These are phyloP conservation scores for Antedon mediterranea DNA, from an alignment of 53 echinoderm and acorn worm species.

Conservation along the genomic window DNA sequence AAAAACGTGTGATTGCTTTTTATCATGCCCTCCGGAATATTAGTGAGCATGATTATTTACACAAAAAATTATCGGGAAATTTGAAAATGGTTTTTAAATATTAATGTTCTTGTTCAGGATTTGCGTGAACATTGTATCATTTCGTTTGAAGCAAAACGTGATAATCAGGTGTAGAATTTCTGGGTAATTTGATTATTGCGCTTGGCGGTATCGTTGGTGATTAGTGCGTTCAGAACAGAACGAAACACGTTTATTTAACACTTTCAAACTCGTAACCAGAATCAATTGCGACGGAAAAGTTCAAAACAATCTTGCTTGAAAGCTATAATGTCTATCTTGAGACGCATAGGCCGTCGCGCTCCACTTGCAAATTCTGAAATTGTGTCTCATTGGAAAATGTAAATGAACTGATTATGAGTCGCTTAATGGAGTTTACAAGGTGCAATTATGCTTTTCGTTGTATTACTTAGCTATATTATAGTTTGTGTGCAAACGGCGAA, in stretches of 20 bases:
- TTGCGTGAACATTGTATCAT: no score
- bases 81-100: no score
- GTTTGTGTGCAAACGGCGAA: no score
- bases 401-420: neutral
- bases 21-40: no score
- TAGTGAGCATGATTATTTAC: no score
- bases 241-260: neutral
- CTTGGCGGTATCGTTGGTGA: neutral
- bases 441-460: no score
- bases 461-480: no score
- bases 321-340: neutral
- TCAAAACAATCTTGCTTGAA: neutral
- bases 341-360: neutral
- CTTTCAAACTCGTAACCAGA: neutral
- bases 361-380: neutral
- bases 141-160: neutral
- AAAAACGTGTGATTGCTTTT: no score
- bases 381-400: neutral
- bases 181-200: neutral
- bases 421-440: neutral
- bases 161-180: neutral
- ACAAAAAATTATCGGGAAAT: no score
- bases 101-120: no score
- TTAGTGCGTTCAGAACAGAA: neutral
- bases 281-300: neutral